These are phyloP conservation scores for Papilio polyxenes DNA, from an alignment of 1,140 invertebrate genomes.

Conservation along the genomic window DNA sequence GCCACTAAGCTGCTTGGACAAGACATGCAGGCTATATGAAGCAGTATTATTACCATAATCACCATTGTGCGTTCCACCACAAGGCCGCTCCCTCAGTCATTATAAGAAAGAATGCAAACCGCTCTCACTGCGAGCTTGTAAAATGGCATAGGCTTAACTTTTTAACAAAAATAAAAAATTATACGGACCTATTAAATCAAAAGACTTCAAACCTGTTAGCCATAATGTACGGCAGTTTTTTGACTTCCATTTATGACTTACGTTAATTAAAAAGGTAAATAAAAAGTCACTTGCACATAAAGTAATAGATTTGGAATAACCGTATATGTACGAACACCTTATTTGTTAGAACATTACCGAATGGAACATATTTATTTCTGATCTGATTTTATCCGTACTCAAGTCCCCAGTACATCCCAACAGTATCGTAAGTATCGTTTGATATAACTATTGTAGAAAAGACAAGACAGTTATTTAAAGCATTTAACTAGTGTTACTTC, in stretches of 20 bases:
- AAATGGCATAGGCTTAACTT: background rate
- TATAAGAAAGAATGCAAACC: conserved; percentile 10
- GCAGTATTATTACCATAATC: conserved; percentile 12
- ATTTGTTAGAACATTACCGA: too few relatives aligned
- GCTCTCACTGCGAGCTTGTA: background rate
- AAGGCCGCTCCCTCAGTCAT: conserved; percentile 23
- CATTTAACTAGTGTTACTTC: background rate
- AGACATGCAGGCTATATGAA: background rate
- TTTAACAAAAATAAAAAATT: background rate
- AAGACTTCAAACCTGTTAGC: background rate
- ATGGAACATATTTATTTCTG: too few relatives aligned
- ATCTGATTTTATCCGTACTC: too few relatives aligned
- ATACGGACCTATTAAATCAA: background rate
- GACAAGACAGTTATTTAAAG: background rate
- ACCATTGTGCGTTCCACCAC: conserved; percentile 8
- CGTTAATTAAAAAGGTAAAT: background rate
- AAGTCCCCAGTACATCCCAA: too few relatives aligned
- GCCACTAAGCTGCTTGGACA: background rate
- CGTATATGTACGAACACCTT: too few relatives aligned
- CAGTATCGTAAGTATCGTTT: too few relatives aligned
- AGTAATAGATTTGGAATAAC: too few relatives aligned
- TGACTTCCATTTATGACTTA: background rate
- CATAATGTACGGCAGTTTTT: background rate
- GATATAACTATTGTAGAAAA: background rate
- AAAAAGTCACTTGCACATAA: background rate